Evolutionary conservation across 2,888 invertebrate species (phyloP), one percentile per base, ranked within the genome.

Genomic region (Standfussiana lucernea): DNA sequence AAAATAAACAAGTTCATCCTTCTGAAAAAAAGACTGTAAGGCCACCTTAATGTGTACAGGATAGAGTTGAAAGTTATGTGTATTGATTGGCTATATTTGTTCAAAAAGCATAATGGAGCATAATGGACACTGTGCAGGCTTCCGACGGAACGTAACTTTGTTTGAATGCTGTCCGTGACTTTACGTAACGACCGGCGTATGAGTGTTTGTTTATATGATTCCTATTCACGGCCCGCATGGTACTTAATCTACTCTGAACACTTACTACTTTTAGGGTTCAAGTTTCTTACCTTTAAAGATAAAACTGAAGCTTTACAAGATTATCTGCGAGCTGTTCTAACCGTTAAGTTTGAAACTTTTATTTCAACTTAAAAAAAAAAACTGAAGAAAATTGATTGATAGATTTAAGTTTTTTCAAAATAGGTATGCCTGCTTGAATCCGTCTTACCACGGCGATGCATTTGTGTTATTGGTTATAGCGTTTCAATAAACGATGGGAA

Each of bases 71-170:
- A 79, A 79, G 40, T 80, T 61, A 47, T n/a, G 73, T 32, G 40
- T 35, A 45, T 53, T 68, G 64, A 64, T 71, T 47, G 62, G 62
- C 28, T 32, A 67, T 82, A 81, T 84, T 84, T 72, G 69, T 76
- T 83, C 68, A 66, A 77, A 82, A 82, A 77, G 74, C 80, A 80
- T 86, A 84, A 87, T 75, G 72, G 85, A 90, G n/a, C n/a, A n/a
- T n/a, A n/a, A n/a, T n/a, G n/a, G 90, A 92, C 85, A 88, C 81
- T 90, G 77, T 85, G 88, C 92, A 92, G 92, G 86, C 85, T 88
- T 88, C 88, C 88, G 86, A 89, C 86, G 74, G 73, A 69, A 75
- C 61, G 82, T 75, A 75, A 80, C 81, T 88, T 82, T 84, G 77
- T 85, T 86, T 86, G 72, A 85, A 86, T 80, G 79, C 59, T 80